Percentiles rank a stretch among this genome's conserved stretches.
Evolutionary conservation across 2,888 invertebrate genomes (phyloP).

Genomic region (Xylota sylvarum): DNA sequence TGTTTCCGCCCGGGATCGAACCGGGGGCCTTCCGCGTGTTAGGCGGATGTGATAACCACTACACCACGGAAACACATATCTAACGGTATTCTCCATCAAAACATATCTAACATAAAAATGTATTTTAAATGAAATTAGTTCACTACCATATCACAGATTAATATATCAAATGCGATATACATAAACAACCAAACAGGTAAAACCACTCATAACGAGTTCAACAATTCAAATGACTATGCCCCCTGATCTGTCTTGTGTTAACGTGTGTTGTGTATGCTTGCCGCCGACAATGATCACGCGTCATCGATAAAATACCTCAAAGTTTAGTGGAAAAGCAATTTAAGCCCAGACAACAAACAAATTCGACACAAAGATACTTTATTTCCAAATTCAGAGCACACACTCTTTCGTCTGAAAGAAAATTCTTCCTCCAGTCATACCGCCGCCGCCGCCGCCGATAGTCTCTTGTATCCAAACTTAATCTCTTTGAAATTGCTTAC

Average conservation of each 20-base stretch:
- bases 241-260: slow-evolving; percentile 10
- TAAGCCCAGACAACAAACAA: neutral
- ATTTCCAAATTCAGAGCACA: slow-evolving; percentile 51
- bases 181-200: slow-evolving; percentile 49
- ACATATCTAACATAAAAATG: neutral
- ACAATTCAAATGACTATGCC: slow-evolving; percentile 48
- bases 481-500: slow-evolving; percentile 62
- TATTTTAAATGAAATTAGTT: slow-evolving; percentile 19
- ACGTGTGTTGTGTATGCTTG: slow-evolving; percentile 3
- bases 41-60: slow-evolving; percentile 86
- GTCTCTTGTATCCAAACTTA: slow-evolving; percentile 38
- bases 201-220: slow-evolving; percentile 57
- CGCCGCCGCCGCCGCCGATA: too few species aligned
- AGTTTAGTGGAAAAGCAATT: slow-evolving; percentile 24
- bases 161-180: slow-evolving; percentile 4
- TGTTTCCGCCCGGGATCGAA: slow-evolving; percentile 85
- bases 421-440: neutral
- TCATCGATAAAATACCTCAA: slow-evolving; percentile 49
- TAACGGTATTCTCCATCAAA: slow-evolving; percentile 16
- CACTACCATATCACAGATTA: slow-evolving; percentile 36
- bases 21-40: slow-evolving; percentile 86
- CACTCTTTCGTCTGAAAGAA: slow-evolving; percentile 33
- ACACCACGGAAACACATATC: slow-evolving; percentile 84
- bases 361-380: slow-evolving; percentile 1
- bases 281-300: slow-evolving; percentile 60